A percentile compares a stretch with the other conserved stretches of the same genome.
Evolutionary conservation across 1,140 invertebrate species (phyloP).

Genomic region (Cyclargus thomasi): DNA sequence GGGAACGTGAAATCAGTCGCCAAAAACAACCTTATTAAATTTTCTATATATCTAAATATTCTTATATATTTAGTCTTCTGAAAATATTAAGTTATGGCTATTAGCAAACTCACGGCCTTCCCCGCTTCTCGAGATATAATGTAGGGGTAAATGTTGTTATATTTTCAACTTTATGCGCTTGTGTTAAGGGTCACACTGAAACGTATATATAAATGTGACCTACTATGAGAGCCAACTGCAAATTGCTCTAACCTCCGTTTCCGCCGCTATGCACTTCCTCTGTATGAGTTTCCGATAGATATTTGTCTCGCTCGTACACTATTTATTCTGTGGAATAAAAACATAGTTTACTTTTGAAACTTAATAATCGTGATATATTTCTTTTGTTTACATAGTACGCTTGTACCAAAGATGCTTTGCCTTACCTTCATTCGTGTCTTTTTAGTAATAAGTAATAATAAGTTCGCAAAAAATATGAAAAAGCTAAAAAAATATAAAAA

Average conservation of each 20-base stretch:
- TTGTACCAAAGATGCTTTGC: no score
- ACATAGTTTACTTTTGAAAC: conserved; percentile 3
- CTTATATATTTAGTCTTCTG: conserved; percentile 33
- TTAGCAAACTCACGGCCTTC: conserved; percentile 33
- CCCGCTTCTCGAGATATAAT: conserved; percentile 28
- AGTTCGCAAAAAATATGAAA: no score
- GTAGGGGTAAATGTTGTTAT: conserved; percentile 14
- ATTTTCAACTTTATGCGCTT: conserved; percentile 25
- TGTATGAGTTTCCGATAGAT: conserved; percentile 33
- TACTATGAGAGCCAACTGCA: conserved; percentile 30
- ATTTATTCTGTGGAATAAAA: conserved; percentile 21
- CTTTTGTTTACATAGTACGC: no score
- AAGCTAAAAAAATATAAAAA: no score
- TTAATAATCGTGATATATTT: background rate
- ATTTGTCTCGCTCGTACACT: conserved; percentile 26
- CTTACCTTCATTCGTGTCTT: no score
- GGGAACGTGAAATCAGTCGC: background rate
- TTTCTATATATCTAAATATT: no score
- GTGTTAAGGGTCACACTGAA: conserved; percentile 24
- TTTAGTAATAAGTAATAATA: no score
- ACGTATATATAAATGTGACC: conserved; percentile 18
- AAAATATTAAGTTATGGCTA: conserved; percentile 37
- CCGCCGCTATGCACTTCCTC: conserved; percentile 38
- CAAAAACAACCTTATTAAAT: conserved; percentile 26
- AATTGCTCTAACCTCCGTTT: conserved; percentile 38